These are phyloP conservation scores for Athalia cordata DNA, from an alignment of 2,888 invertebrate species.

Conservation along the genomic window DNA sequence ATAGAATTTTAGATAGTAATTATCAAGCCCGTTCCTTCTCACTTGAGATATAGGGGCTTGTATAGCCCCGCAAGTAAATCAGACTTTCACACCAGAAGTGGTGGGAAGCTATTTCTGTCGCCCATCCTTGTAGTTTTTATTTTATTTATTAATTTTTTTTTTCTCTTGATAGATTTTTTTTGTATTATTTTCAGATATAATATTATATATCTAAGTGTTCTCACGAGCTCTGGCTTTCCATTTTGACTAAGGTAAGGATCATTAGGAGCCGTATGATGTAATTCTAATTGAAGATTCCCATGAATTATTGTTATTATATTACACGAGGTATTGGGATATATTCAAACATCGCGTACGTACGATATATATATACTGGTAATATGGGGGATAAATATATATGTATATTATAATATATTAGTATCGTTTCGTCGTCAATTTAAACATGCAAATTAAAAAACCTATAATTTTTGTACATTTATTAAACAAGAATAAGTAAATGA, in stretches of 20 bases:
- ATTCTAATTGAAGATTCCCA: constrained; percentile 6
- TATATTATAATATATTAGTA: background rate
- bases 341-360: too few species aligned
- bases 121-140: constrained; percentile 3
- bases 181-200: too few species aligned
- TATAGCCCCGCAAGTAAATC: background rate
- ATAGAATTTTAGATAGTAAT: constrained; percentile 58
- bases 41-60: constrained; percentile 42
- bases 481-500: background rate
- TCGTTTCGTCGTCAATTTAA: constrained; percentile 2
- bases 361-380: too few species aligned
- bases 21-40: constrained; percentile 63
- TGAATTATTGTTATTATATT: background rate
- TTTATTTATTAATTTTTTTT: background rate
- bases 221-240: constrained; percentile 29
- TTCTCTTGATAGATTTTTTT: background rate
- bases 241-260: background rate
- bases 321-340: too few species aligned
- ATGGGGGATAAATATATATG: too few species aligned
- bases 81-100: background rate
- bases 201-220: constrained; percentile 7
- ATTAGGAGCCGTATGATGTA: background rate
- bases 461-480: constrained; percentile 36
- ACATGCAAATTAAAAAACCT: constrained; percentile 13
- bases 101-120: constrained; percentile 14